Evolutionary conservation across 2,888 invertebrate genomes (phyloP), one percentile per base, ranked within the genome.

Genomic region (Cabera pusaria): DNA sequence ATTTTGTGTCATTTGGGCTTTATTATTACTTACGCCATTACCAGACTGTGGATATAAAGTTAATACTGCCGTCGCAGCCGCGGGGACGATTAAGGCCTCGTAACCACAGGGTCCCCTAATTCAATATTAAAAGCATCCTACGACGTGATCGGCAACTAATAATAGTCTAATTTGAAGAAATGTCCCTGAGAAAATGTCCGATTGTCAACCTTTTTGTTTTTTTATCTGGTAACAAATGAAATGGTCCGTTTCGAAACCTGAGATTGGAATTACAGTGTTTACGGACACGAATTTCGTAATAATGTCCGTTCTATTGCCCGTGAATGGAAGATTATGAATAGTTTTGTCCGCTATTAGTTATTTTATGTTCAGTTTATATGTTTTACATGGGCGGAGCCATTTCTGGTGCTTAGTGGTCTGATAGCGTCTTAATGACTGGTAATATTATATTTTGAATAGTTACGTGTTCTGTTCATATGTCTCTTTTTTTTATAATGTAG

Each of bases 111-210:
- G 69, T 76, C 75, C 80, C 80, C 86, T 87, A 88, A 88, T 88
- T 87, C 83, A 88, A 86, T 86, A 88, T 88, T 88, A 88, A 88
- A 88, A 88, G 88, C 86, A 87, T 86, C 88, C 83, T 82, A 78
- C 75, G 69, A 77, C 74, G 75, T 82, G 87, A 87, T 87, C 84
- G 84, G 72, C 79, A 77, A 83, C 87, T 88, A 88, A 88, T 88
- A 85, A 87, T 84, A 86, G 82, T 72, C 78, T 84, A 83, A 87
- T 88, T 85, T 78, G 67, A 59, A 78, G 77, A 87, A 85, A 87
- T 87, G 88, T 88, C 88, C 75, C 88, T 87, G 87, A 88, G 88
- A 87, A 87, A 74, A 83, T 82, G 78, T 67, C 69, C 78, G 84
- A 80, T 82, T 88, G 88, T 86, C 87, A 84, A 81, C 81, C 73